These are phyloP conservation scores for Criorhina ranunculi DNA, from an alignment of 2,888 invertebrate genomes.

Conservation along the genomic window DNA sequence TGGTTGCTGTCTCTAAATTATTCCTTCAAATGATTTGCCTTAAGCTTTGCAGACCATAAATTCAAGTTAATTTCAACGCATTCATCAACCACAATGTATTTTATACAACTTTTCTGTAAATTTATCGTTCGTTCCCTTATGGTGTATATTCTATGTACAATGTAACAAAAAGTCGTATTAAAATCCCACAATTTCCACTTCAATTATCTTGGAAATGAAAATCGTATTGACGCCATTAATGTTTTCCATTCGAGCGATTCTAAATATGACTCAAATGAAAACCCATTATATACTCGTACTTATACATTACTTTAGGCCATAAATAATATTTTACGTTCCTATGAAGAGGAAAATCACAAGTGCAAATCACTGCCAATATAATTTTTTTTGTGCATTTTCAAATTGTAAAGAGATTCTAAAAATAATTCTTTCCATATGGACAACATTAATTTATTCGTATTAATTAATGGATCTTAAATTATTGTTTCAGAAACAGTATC, in stretches of 20 bases:
- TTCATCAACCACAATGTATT: conserved; percentile 2
- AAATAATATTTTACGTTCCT: conserved; percentile 8
- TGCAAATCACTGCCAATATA: conserved; percentile 45
- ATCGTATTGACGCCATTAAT: conserved; percentile 22
- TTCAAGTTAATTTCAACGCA: background rate
- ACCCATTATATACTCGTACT: background rate
- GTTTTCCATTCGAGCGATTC: conserved; percentile 9
- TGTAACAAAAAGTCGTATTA: background rate
- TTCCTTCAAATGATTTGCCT: background rate
- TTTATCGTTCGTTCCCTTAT: background rate
- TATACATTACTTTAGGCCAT: background rate
- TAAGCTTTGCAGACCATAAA: background rate
- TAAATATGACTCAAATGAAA: background rate
- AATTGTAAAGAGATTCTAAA: conserved; percentile 32
- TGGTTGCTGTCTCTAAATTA: background rate
- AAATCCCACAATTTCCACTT: conserved; percentile 10
- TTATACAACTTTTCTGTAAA: background rate
- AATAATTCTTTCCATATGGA: conserved; percentile 23
- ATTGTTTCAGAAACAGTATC: conserved; percentile 11
- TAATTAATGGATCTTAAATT: conserved; percentile 24
- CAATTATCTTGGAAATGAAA: conserved; percentile 12
- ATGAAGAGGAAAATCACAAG: conserved; percentile 13
- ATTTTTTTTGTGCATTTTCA: conserved; percentile 20
- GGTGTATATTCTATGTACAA: background rate
- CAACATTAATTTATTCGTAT: conserved; percentile 14